A percentile compares a stretch with the other conserved stretches of the same genome.
These are phyloP conservation scores for Zeuzera pyrina DNA, from an alignment of 2,888 invertebrate genomes.

Conservation along the genomic window DNA sequence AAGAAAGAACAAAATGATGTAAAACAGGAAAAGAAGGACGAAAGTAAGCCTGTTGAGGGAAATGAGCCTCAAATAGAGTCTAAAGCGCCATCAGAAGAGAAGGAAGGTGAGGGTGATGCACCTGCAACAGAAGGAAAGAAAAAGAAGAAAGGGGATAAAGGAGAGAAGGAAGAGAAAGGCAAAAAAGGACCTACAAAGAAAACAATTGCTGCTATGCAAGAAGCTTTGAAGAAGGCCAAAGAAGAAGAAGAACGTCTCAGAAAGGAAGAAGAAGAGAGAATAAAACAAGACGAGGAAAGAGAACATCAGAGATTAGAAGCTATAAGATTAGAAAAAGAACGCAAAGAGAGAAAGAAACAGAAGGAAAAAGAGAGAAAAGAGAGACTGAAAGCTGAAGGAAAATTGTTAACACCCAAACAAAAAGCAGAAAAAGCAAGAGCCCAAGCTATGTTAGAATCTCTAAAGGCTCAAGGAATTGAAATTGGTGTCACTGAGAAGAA, in stretches of 20 bases:
- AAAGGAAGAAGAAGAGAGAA: constrained; percentile 86
- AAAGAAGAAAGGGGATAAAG: constrained; percentile 63
- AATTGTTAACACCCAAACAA: constrained; percentile 93
- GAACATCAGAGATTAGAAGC: constrained; percentile 83
- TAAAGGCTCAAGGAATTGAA: constrained; percentile 91
- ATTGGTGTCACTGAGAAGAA: constrained; percentile 81
- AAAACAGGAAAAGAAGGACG: constrained; percentile 27
- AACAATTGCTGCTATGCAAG: constrained; percentile 93
- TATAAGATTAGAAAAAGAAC: constrained; percentile 86
- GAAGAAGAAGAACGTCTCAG: constrained; percentile 88
- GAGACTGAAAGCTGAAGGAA: constrained; percentile 96
- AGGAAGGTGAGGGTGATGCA: constrained; percentile 43
- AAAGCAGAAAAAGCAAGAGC: constrained; percentile 92
- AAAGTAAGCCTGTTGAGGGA: constrained; percentile 27
- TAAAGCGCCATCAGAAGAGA: constrained; percentile 46
- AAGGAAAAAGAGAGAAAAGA: constrained; percentile 95
- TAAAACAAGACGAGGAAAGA: constrained; percentile 81
- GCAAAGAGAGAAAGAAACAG: constrained; percentile 89
- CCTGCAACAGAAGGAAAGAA: constrained; percentile 41
- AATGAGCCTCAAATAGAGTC: constrained; percentile 48
- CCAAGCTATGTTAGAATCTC: constrained; percentile 88
- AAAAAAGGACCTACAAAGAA: constrained; percentile 87
- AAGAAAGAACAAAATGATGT: constrained; percentile 40
- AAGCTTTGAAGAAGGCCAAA: constrained; percentile 87
- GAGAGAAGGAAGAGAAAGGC: constrained; percentile 72